phyloP scores from a whole-genome alignment of 2,888 invertebrate genomes.

The Andrena haemorrhoa region DNA sequence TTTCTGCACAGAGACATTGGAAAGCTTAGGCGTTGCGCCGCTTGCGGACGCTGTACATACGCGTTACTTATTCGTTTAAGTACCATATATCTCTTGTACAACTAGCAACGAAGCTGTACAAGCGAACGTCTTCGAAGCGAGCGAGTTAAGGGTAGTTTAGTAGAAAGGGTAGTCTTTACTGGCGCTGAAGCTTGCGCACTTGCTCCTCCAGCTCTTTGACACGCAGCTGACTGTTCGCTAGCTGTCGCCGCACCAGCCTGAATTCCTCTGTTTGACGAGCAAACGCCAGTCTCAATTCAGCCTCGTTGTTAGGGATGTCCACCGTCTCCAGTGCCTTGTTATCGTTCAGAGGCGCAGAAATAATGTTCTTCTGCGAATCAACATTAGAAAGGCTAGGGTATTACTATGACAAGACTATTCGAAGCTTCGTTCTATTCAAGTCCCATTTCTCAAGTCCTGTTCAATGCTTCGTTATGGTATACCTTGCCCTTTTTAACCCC shows the following conservation, averaged over 20 bases:
- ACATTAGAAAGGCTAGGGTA: neutral
- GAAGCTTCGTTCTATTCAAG: too few relatives aligned
- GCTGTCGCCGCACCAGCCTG: conserved; percentile 90
- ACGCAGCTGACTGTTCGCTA: conserved; percentile 91
- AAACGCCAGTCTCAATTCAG: conserved; percentile 91
- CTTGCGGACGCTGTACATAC: conserved; percentile 30
- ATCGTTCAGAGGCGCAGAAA: conserved; percentile 76
- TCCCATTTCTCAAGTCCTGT: too few relatives aligned
- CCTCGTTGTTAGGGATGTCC: conserved; percentile 82
- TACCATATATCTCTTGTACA: conserved; percentile 55
- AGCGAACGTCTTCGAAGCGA: conserved; percentile 35
- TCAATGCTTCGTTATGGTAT: too few relatives aligned
- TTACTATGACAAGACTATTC: too few relatives aligned
- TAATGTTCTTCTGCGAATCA: conserved; percentile 78
- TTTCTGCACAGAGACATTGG: conserved; percentile 8
- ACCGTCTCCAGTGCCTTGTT: conserved; percentile 80
- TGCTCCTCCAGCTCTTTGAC: conserved; percentile 93
- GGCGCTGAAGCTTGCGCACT: conserved; percentile 87
- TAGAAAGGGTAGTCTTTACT: conserved; percentile 52
- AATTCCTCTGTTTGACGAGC: conserved; percentile 93
- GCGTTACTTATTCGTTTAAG: conserved; percentile 49
- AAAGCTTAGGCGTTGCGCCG: conserved; percentile 50
- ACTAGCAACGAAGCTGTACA: conserved; percentile 58
- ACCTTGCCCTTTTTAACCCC: too few relatives aligned
- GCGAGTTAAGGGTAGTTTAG: conserved; percentile 2